A percentile compares a stretch with the other conserved stretches of the same genome.
Evolutionary conservation across 2,113 vertebrate genomes (phyloP).

Genomic region (Dromas ardeola): DNA sequence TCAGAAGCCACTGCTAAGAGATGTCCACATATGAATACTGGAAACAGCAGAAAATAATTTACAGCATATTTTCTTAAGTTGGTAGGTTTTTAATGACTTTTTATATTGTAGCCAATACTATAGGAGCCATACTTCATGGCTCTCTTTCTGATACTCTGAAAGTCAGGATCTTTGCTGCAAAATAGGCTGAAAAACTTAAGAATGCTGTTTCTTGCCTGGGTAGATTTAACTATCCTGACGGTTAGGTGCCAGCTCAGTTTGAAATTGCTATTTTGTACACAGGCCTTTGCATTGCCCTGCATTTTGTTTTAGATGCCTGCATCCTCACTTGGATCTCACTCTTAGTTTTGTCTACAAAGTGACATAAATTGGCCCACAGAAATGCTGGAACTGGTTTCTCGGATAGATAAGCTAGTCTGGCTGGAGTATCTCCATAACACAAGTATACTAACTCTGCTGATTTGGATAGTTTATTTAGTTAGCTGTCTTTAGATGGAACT

Average conservation of each 20-base stretch:
- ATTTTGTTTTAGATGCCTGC: neutral
- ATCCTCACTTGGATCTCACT: neutral
- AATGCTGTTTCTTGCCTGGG: neutral
- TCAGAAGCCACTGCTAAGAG: neutral
- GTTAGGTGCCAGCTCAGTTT: neutral
- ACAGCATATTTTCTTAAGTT: neutral
- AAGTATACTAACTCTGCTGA: neutral
- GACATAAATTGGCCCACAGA: neutral
- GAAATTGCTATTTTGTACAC: neutral
- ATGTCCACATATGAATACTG: neutral
- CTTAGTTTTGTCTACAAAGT: neutral
- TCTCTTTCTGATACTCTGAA: neutral
- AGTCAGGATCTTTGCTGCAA: neutral
- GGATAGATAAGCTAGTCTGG: neutral
- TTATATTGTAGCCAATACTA: neutral
- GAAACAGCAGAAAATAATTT: neutral
- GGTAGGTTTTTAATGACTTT: neutral
- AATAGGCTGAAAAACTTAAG: neutral
- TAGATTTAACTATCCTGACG: neutral
- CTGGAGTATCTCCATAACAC: neutral
- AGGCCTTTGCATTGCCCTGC: neutral
- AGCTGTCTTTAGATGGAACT: neutral
- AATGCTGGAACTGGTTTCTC: neutral
- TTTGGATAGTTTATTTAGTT: neutral
- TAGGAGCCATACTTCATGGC: neutral